Percentiles rank a stretch among this genome's conserved stretches.
These are phyloP conservation scores for Platycnemis pennipes DNA, from an alignment of 2,888 invertebrate genomes.

Conservation along the genomic window DNA sequence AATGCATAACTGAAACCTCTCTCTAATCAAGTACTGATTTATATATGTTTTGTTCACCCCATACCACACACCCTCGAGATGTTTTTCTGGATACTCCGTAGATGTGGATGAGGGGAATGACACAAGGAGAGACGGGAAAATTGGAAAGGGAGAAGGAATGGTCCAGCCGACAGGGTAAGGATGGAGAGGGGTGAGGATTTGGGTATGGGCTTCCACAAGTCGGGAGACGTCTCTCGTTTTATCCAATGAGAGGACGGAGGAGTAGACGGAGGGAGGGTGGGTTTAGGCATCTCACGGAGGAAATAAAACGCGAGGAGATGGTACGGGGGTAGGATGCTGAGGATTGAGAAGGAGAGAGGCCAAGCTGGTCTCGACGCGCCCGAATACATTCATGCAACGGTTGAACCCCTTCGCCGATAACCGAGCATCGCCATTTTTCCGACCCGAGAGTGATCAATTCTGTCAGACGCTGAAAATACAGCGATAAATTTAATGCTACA, in stretches of 20 bases:
- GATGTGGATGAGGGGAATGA: background rate
- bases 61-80: too few relatives aligned
- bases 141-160: background rate
- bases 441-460: background rate
- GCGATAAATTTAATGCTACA: conserved; percentile 32
- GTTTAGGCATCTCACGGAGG: background rate
- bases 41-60: too few relatives aligned
- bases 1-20: too few relatives aligned
- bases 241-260: background rate
- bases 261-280: background rate
- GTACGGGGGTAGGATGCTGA: too few relatives aligned
- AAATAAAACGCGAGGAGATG: background rate
- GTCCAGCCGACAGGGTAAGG: conserved; percentile 32
- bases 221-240: conserved; percentile 25
- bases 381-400: conserved; percentile 5
- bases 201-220: conserved; percentile 26
- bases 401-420: background rate
- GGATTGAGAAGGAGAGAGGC: background rate
- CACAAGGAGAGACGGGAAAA: background rate
- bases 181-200: background rate
- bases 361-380: background rate
- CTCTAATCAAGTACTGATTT: too few relatives aligned
- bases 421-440: background rate
- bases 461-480: conserved; percentile 21
- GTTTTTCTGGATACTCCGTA: too few relatives aligned